Evolutionary conservation across 1,140 invertebrate genomes (phyloP), one percentile per base, ranked within the genome.

Genomic region (Psix sp.): DNA sequence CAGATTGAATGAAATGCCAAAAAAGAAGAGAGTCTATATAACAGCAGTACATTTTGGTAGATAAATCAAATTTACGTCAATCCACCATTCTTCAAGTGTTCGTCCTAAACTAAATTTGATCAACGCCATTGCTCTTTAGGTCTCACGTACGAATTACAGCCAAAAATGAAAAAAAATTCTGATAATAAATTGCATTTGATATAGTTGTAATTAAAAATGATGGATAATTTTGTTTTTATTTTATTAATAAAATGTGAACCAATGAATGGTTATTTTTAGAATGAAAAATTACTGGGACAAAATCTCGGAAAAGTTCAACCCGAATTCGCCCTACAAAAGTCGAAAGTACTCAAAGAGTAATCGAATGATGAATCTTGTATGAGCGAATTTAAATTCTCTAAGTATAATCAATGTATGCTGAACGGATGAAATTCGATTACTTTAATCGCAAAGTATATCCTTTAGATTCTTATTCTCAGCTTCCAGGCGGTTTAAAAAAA

Each of bases 41-140:
- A 40, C 56, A 60, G 42, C 7, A 20, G 43, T 17, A 6, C 5
- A n/a, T 20, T 54, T 60, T 33, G 38, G 20, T 33, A 14, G 57
- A 35, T 62, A 62, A 62, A 62, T 62, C 45, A 42, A 62, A 62
- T 62, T 49, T 36, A 51, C 57, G 45, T 62, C 57, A 62, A 62
- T 60, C 56, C 51, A 10, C 38, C 10, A 16, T 33, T 59, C 42
- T 35, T 60, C 45, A 49, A 60, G 45, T 48, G 45, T 40, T 48
- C 43, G 31, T 29, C 26, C 21, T 17, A 20, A 20, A 11, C 9
- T 31, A 60, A 60, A 48, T 60, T 48, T 48, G 31, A 49, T 59
- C 54, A 59, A 20, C 33, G 33, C 31, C 20, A 17, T 43, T 46
- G 42, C 54, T 16, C 42, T 42, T 54, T 42, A 11, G 13, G 51